Evolutionary conservation across 2,888 invertebrate species (phyloP), one percentile per base, ranked within the genome.

Genomic region (Brassicogethes aeneus): DNA sequence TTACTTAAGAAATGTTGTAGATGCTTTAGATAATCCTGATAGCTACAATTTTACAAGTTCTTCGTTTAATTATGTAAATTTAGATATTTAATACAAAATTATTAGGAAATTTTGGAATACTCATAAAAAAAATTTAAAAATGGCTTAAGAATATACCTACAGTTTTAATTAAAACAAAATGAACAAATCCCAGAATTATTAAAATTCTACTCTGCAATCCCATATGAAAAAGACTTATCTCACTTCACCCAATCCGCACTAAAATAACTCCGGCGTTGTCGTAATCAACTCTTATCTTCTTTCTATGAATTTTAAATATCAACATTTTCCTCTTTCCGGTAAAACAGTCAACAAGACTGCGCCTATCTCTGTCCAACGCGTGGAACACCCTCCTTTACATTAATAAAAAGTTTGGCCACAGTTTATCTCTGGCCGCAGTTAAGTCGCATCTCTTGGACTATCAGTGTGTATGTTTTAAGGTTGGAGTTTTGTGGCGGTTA

Each of bases 291-390:
- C 61, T 64, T n/a, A 61, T 60, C 62, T 51, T 56, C 53, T 61
- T 57, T 57, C 54, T 35, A 41, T 15, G 2, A 10, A 12, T 32
- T 32, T 32, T 32, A 32, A 32, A 32, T 10, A 32, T 10, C 8
- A 5, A 12, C 5, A 10, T 63, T 66, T 66, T 66, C 62, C 62
- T 64, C 65, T 62, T 58, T 62, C 60, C 56, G 51, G 47, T 47
- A 38, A 41, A 42, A 52, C 54, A 51, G 52, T 58, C 57, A 53
- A 55, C 57, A 57, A 61, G 61, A 59, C 42, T 51, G 34, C 41
- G 30, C 29, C 42, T 34, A 43, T 53, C 58, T 50, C 51, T 42
- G 43, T 61, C 53, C 38, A 5, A 5, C 32, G 5, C 3, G 3
- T 32, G 5, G 12, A 32, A 32, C n/a, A n/a, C n/a, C 32, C 32